Base-by-base conservation (phyloP, 2,888 invertebrate species). In the Allolobophora icterica region DNA sequence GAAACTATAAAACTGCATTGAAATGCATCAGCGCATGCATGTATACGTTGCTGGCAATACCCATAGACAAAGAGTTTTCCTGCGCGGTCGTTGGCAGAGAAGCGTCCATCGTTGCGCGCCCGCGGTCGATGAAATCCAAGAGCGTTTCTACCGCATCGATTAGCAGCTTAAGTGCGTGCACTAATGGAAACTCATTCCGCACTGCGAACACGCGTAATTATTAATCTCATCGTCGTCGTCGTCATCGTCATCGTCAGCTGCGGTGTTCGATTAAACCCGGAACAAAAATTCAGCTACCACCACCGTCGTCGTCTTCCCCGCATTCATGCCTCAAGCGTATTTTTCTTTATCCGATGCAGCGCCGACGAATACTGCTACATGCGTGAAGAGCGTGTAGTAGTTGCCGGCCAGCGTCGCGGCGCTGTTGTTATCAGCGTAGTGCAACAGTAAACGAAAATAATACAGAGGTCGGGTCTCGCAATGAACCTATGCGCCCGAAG, bases 91-190 rank as follows among this genome's bases (percentile, higher is more conserved):
- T 30, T 58, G 5, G 11, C 71, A n/a, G 71, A n/a, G 19, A 8
- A 30, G 5, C n/a, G 71, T 71, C 3, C 71, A 71, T 71, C 71
- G n/a, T 71, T n/a, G 30, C 6, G 30, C 30, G 71, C 8, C 4
- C n/a, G 71, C n/a, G 71, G 71, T 71, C 71, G 71, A 71, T 71
- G 71, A 71, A 71, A 71, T n/a, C 71, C n/a, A 71, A n/a, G 71
- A 30, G 71, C 71, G 30, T 71, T 71, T n/a, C 71, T 71, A 71
- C 17, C 71, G n/a, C 71, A 71, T 71, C 71, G 71, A 71, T 71
- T 71, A 71, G 71, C 71, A n/a, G 71, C 71, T 71, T 11, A 71
- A 71, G 71, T 71, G n/a, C 71, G 71, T 11, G 15, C 71, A 71
- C 71, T 71, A 71, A 71, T 71, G 71, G 71, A 71, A 71, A 71